phyloP scores from a whole-genome alignment of 2,888 invertebrate genomes.

The Amblyjoppa fuscipennis region DNA sequence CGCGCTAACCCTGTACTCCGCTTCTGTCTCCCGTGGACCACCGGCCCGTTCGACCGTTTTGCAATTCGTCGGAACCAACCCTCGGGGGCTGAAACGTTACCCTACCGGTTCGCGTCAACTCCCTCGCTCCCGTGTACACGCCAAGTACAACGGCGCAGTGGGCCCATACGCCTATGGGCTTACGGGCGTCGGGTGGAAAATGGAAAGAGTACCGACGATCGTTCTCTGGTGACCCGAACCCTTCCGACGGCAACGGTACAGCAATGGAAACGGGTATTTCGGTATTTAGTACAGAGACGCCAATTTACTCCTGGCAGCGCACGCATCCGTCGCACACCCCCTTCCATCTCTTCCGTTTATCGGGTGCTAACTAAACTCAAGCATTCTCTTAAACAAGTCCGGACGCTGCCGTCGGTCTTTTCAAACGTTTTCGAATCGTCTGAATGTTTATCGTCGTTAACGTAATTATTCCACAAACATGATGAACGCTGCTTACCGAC shows the following conservation, averaged over 20 bases:
- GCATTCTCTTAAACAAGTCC: constrained; percentile 81
- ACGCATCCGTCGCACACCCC: constrained; percentile 34
- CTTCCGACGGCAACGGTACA: constrained; percentile 18
- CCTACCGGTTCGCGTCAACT: constrained; percentile 53
- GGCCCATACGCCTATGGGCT: constrained; percentile 37
- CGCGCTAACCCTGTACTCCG: constrained; percentile 34
- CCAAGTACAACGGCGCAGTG: constrained; percentile 41
- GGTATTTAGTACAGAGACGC: constrained; percentile 80
- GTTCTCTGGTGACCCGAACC: constrained; percentile 40
- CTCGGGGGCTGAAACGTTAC: constrained; percentile 68
- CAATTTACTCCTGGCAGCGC: constrained; percentile 77
- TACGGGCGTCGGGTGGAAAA: constrained; percentile 32
- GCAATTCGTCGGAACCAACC: constrained; percentile 72
- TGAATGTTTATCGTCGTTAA: neutral
- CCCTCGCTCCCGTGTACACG: constrained; percentile 33
- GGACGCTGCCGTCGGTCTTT: neutral
- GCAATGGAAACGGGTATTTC: constrained; percentile 72
- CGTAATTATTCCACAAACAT: constrained; percentile 35
- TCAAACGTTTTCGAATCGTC: neutral
- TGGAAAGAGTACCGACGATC: constrained; percentile 56
- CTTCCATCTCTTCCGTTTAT: constrained; percentile 29
- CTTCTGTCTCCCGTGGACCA: constrained; percentile 38
- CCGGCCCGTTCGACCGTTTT: constrained; percentile 72
- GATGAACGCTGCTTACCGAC: neutral
- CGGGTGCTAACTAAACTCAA: constrained; percentile 43